These are phyloP conservation scores for Acromyrmex echinatior DNA, from an alignment of 1,140 invertebrate species.

Conservation along the genomic window DNA sequence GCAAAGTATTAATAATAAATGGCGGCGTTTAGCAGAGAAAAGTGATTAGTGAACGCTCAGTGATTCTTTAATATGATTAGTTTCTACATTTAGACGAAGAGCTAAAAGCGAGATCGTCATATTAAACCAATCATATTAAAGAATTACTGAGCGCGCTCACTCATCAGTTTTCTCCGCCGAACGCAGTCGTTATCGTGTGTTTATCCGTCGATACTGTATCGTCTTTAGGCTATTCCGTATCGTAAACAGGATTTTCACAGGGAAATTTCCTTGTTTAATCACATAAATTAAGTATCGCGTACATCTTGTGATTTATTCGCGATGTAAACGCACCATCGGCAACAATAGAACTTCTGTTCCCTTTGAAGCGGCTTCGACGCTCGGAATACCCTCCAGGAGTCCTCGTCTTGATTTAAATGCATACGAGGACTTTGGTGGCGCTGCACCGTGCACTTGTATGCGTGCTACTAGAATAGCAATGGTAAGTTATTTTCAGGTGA, in stretches of 20 bases:
- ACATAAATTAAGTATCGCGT: constrained; percentile 22
- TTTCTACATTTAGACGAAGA: too few relatives aligned
- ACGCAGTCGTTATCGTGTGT: background rate
- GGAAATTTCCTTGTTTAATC: constrained; percentile 47
- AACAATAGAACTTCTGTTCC: constrained; percentile 65
- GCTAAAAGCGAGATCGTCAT: too few relatives aligned
- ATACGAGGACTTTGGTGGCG: constrained; percentile 73
- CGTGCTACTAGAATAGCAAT: constrained; percentile 77
- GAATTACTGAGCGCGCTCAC: too few relatives aligned
- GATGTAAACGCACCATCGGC: constrained; percentile 3
- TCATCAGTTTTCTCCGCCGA: too few relatives aligned
- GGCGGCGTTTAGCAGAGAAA: too few relatives aligned
- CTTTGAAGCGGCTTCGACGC: constrained; percentile 67
- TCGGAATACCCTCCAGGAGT: constrained; percentile 71
- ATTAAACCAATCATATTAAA: too few relatives aligned
- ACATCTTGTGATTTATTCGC: constrained; percentile 51
- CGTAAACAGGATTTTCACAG: background rate
- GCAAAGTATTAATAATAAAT: background rate
- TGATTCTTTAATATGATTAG: too few relatives aligned
- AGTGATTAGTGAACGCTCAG: too few relatives aligned
- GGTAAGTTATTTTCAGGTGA: constrained; percentile 78
- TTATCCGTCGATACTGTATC: background rate
- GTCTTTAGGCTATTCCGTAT: background rate
- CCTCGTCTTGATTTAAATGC: constrained; percentile 74
- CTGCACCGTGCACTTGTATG: constrained; percentile 72